Percentiles rank a stretch among this genome's conserved stretches.
These are phyloP conservation scores for Rhamphomyia laevipes DNA, from an alignment of 2,888 invertebrate species.

Conservation along the genomic window DNA sequence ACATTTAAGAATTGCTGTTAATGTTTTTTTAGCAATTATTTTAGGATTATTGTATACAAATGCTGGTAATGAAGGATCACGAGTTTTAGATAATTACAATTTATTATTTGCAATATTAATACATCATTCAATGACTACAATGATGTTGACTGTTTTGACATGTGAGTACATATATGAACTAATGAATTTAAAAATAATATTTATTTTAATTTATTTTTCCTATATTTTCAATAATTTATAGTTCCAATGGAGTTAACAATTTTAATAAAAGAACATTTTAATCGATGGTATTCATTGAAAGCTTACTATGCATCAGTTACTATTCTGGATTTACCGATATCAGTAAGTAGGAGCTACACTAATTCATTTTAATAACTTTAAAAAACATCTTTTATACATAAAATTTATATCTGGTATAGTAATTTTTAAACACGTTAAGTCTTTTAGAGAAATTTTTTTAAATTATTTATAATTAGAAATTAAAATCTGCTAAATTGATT, in stretches of 20 bases:
- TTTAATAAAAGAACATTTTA: conserved; percentile 73
- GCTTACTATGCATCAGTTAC: conserved; percentile 68
- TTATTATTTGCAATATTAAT: conserved; percentile 82
- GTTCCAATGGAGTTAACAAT: conserved; percentile 68
- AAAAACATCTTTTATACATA: too few relatives aligned
- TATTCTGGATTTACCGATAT: conserved; percentile 64
- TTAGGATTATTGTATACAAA: conserved; percentile 63
- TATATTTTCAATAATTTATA: conserved; percentile 11
- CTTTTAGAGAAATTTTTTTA: too few relatives aligned
- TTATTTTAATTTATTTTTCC: background rate
- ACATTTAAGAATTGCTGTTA: conserved; percentile 57
- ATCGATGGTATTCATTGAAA: conserved; percentile 78
- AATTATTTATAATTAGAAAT: too few relatives aligned
- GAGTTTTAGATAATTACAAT: conserved; percentile 74
- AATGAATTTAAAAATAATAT: background rate
- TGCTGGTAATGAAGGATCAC: conserved; percentile 62
- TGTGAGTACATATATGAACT: too few relatives aligned
- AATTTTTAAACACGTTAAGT: too few relatives aligned
- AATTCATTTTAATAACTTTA: too few relatives aligned
- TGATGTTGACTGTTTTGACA: conserved; percentile 80
- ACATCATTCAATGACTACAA: conserved; percentile 85
- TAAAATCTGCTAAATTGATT: too few relatives aligned
- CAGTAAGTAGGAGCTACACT: conserved; percentile 50
- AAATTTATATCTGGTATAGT: too few relatives aligned
- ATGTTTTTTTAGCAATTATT: conserved; percentile 62